A percentile compares a stretch with the other conserved stretches of the same genome.
These are phyloP conservation scores for Epistrophe eligans DNA, from an alignment of 2,888 invertebrate species.

Conservation along the genomic window DNA sequence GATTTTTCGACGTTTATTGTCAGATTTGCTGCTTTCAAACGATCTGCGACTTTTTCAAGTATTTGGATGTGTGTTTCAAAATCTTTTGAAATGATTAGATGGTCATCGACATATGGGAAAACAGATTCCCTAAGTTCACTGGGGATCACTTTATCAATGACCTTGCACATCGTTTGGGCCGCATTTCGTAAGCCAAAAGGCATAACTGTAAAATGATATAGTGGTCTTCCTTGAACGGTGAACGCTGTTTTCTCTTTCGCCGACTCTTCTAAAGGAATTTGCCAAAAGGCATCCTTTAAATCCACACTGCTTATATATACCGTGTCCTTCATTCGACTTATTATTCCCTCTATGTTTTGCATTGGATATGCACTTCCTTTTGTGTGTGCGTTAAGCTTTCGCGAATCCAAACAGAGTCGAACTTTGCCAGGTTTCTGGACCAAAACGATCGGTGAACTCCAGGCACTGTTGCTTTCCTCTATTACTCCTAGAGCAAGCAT, in stretches of 20 bases:
- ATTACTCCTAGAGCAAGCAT: constrained; percentile 23
- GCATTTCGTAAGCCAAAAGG: constrained; percentile 61
- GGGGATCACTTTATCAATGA: constrained; percentile 58
- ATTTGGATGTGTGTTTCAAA: constrained; percentile 53
- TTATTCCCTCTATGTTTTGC: neutral
- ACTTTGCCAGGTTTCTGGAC: neutral
- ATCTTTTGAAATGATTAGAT: constrained; percentile 58
- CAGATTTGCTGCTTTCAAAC: constrained; percentile 58
- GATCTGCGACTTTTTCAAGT: constrained; percentile 49
- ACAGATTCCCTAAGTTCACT: constrained; percentile 44
- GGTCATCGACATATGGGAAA: constrained; percentile 68
- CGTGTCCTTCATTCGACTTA: neutral
- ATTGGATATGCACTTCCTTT: constrained; percentile 22
- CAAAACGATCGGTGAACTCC: constrained; percentile 16
- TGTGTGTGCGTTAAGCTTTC: constrained; percentile 47
- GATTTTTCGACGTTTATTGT: constrained; percentile 70
- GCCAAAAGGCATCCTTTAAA: constrained; percentile 41
- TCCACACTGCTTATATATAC: constrained; percentile 53
- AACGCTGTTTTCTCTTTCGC: constrained; percentile 43
- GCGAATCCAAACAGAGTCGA: constrained; percentile 48
- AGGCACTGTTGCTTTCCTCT: constrained; percentile 15
- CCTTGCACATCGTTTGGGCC: neutral
- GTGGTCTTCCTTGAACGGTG: constrained; percentile 59
- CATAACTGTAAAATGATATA: constrained; percentile 68
- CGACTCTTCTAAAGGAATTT: constrained; percentile 32